A percentile compares a stretch with the other conserved stretches of the same genome.
These are phyloP conservation scores for Oreochromis tanganicae DNA, from an alignment of 2,113 vertebrate genomes.

Conservation along the genomic window DNA sequence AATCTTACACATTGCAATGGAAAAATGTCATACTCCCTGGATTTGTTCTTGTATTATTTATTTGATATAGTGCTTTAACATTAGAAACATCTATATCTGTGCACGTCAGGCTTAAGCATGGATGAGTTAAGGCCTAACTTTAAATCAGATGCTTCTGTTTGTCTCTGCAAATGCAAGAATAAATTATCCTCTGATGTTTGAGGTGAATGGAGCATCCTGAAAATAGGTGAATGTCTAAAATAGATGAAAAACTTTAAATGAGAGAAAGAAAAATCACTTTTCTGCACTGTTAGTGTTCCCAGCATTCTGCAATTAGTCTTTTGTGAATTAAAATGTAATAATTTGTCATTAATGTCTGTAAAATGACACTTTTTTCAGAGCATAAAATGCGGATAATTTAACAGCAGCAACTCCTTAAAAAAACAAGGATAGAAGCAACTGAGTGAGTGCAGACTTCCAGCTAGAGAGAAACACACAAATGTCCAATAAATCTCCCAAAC, in stretches of 20 bases:
- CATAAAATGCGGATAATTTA: background rate
- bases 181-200: background rate
- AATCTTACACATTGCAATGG: background rate
- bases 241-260: background rate
- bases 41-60: background rate
- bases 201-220: background rate
- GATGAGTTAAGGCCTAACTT: background rate
- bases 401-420: background rate
- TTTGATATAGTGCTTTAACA: background rate
- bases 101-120: no score
- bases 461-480: slow-evolving; percentile 2
- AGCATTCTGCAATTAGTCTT: background rate
- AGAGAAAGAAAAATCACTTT: background rate
- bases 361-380: background rate
- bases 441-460: background rate
- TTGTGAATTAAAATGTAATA: background rate
- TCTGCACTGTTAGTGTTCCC: background rate
- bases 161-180: background rate
- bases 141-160: background rate
- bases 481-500: slow-evolving; percentile 35
- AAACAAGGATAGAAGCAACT: background rate
- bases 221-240: background rate
- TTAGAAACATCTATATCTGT: background rate
- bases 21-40: background rate
- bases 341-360: background rate